These are phyloP conservation scores for Eilema griseolum DNA, from an alignment of 2,888 invertebrate species.

Conservation along the genomic window DNA sequence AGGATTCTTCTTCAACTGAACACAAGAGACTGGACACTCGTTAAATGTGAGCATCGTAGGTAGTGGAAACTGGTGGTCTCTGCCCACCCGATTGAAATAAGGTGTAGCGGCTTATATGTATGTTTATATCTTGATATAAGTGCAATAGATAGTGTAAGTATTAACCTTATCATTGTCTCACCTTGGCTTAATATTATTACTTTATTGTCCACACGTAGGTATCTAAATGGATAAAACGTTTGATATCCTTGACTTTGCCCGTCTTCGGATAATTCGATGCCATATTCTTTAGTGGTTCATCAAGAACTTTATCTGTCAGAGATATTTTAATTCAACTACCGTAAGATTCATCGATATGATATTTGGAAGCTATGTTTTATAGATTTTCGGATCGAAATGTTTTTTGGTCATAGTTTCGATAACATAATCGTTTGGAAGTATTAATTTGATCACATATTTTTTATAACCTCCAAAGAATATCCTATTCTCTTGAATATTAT, in stretches of 20 bases:
- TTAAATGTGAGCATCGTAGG: background rate
- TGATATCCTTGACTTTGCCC: background rate
- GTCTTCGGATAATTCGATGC: background rate
- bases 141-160: background rate
- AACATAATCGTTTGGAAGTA: too few relatives aligned
- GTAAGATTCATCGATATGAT: too few relatives aligned
- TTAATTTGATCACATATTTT: too few relatives aligned
- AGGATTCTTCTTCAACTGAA: too few relatives aligned
- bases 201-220: background rate
- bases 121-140: too few relatives aligned
- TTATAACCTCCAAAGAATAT: too few relatives aligned
- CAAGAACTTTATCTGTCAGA: background rate
- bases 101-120: too few relatives aligned
- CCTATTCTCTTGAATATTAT: too few relatives aligned
- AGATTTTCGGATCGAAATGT: too few relatives aligned
- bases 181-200: conserved; percentile 4
- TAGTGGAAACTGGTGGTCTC: background rate
- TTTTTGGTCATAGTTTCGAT: too few relatives aligned
- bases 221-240: conserved; percentile 2
- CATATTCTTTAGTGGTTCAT: background rate
- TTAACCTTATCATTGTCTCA: background rate
- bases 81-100: background rate
- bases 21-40: too few relatives aligned
- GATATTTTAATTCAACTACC: background rate
- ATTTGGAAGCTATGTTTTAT: too few relatives aligned